Percentiles rank a stretch among this genome's conserved stretches.
These are phyloP conservation scores for Venusia cambrica DNA, from an alignment of 2,888 invertebrate genomes.

Conservation along the genomic window DNA sequence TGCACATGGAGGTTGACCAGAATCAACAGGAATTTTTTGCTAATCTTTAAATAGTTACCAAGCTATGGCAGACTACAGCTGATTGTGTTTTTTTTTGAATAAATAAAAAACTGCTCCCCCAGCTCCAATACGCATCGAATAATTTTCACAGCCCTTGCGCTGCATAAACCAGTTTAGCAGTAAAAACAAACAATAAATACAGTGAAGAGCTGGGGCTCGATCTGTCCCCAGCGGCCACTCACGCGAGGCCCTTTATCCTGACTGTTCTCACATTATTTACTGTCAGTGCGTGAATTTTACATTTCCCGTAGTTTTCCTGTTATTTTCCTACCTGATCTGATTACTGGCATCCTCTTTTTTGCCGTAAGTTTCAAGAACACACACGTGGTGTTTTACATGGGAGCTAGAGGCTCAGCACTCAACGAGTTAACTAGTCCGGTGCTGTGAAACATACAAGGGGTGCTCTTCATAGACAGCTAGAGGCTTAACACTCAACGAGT, in stretches of 20 bases:
- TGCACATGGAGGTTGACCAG: no score
- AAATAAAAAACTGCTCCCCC: conserved; percentile 13
- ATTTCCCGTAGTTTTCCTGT: conserved; percentile 33
- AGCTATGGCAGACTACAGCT: not conserved
- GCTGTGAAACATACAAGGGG: no score
- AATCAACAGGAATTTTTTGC: no score
- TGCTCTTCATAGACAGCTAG: no score
- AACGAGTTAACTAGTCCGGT: no score
- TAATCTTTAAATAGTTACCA: not conserved
- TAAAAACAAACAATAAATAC: conserved; percentile 47
- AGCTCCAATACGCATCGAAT: conserved; percentile 22
- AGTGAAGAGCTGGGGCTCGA: conserved; percentile 39
- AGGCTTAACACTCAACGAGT: no score
- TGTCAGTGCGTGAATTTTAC: conserved; percentile 42
- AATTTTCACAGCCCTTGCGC: conserved; percentile 22
- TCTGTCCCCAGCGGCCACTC: conserved; percentile 54
- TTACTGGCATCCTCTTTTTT: conserved; percentile 21
- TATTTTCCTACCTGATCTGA: conserved; percentile 22
- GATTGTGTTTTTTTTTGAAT: not conserved
- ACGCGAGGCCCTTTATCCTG: conserved; percentile 44
- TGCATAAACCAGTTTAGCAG: conserved; percentile 34
- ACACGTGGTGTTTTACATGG: no score
- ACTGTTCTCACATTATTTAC: conserved; percentile 55
- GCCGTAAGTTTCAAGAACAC: conserved; percentile 15
- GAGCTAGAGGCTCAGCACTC: no score